Base-by-base conservation (phyloP, 1,140 invertebrate genomes). In the Chymomyza costata region DNA sequence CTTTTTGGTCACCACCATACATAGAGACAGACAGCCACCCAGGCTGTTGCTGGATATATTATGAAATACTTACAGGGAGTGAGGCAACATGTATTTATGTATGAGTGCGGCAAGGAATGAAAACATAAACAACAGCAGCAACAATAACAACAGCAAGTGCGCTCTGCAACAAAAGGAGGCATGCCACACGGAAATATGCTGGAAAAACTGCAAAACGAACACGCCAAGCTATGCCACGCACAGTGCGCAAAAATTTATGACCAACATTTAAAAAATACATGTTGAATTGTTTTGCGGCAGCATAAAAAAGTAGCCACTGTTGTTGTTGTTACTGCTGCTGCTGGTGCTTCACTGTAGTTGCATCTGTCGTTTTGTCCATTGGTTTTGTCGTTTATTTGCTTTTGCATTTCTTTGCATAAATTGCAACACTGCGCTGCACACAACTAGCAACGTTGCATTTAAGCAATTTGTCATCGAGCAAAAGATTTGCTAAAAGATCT, bases 241-340 rank as follows among this genome's bases (percentile, higher is more conserved):
- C 71, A 47, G 71, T 53, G 70, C 58, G 71, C 71, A 71, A 78
- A 73, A 78, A 78, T 78, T 78, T 78, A 78, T 78, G 71, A 58
- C 73, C 58, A 78, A 78, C 71, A 78, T 80, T 78, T 69, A 67
- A 48, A 68, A 73, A 71, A 67, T 60, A 78, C 71, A 80, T 64
- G 44, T 61, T 63, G 63, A 78, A 80, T 76, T 78, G 71, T 78
- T n/a, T 78, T 78, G 71, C 71, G 73, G 71, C 71, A 70, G 71
- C 58, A 76, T 78, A 76, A 76, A 76, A n/a, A 76, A 76, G 71
- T 78, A 76, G 71, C 71, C 71, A 66, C n/a, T n/a, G n/a, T n/a
- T n/a, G n/a, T n/a, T n/a, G n/a, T n/a, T n/a, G n/a, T n/a, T n/a
- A n/a, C n/a, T n/a, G n/a, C n/a, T n/a, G 18, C 28, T 5, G 21